phyloP scores from a whole-genome alignment of 2,113 vertebrate species.

The Dicrurus megarhynchus region DNA sequence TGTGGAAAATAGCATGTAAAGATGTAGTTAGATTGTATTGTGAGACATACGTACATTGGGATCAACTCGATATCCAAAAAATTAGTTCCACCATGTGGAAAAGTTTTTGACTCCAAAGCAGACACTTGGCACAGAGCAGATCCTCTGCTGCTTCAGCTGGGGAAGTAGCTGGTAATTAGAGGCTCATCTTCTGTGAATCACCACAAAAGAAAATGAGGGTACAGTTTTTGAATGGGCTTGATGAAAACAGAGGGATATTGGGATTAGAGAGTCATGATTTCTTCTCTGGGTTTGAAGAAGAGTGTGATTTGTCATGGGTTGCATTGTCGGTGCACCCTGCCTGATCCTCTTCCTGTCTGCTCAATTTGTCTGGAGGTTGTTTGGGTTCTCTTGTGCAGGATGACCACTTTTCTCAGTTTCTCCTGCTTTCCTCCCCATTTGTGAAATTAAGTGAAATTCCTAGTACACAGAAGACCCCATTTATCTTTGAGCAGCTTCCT shows the following conservation, averaged over 20 bases:
- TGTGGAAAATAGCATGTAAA: background rate
- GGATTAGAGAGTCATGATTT: background rate
- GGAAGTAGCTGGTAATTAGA: background rate
- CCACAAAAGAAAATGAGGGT: background rate
- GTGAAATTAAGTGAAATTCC: background rate
- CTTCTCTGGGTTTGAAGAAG: background rate
- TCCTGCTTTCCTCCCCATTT: background rate
- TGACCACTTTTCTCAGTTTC: background rate
- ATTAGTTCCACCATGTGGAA: background rate
- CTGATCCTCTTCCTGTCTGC: background rate
- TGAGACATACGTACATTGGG: background rate
- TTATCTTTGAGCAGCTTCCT: background rate
- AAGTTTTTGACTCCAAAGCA: background rate
- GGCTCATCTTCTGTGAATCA: background rate
- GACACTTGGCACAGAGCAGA: background rate
- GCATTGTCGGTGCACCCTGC: background rate
- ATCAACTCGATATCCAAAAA: background rate
- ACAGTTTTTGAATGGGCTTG: conserved; percentile 11
- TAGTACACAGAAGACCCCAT: fast-evolving
- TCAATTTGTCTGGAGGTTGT: background rate
- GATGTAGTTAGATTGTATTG: background rate
- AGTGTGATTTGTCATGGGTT: background rate
- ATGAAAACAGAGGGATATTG: background rate
- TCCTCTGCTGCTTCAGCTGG: background rate
- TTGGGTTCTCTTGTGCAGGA: background rate